Percentiles rank a stretch among this genome's conserved stretches.
These are phyloP conservation scores for Mobula birostris DNA, from an alignment of 2,113 vertebrate species.

Conservation along the genomic window DNA sequence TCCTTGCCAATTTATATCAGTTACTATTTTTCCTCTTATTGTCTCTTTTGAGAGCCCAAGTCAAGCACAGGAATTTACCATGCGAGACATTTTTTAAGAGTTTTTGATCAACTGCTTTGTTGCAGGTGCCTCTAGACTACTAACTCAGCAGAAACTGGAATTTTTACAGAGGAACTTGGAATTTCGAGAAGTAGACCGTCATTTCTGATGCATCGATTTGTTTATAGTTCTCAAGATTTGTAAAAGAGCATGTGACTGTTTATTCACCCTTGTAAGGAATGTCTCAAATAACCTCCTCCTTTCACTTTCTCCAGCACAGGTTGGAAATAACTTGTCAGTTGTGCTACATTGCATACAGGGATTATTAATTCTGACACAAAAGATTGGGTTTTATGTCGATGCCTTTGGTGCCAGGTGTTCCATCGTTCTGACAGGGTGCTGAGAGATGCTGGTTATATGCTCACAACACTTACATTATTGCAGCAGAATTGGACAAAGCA, in stretches of 20 bases:
- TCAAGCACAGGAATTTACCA: background rate
- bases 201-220: background rate
- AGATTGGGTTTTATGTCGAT: background rate
- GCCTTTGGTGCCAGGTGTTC: background rate
- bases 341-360: background rate
- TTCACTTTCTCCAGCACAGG: background rate
- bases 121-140: background rate
- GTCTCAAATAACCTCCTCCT: background rate
- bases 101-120: background rate
- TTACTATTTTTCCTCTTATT: background rate
- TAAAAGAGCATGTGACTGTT: background rate
- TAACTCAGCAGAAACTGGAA: background rate
- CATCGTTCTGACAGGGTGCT: background rate
- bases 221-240: constrained; percentile 8
- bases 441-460: background rate
- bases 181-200: background rate
- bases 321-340: background rate
- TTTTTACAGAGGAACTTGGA: background rate
- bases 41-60: background rate
- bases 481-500: background rate
- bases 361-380: constrained; percentile 27
- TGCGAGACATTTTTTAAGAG: background rate
- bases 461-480: background rate
- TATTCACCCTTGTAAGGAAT: background rate
- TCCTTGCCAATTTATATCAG: background rate